These are phyloP conservation scores for Eulemur rubriventer DNA, from an alignment of 2,797 vertebrate species.

Conservation along the genomic window DNA sequence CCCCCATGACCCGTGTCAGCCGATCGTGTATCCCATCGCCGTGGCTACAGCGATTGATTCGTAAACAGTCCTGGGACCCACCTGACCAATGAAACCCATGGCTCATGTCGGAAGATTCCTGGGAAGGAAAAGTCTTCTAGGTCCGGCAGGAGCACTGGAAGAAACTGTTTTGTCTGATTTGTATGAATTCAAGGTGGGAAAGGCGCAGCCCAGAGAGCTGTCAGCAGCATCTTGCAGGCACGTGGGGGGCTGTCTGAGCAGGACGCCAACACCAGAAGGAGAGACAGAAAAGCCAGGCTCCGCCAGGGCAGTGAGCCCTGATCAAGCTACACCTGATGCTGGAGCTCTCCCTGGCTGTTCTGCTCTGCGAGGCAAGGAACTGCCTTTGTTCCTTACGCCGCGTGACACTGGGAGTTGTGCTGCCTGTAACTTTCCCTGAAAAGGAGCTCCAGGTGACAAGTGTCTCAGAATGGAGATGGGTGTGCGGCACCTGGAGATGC, in stretches of 20 bases:
- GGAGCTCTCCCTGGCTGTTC: not conserved
- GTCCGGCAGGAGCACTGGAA: not conserved
- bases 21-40: not conserved
- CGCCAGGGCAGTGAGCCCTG: fast-evolving
- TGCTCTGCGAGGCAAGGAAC: fast-evolving
- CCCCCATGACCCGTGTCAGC: fast-evolving
- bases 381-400: fast-evolving
- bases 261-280: fast-evolving
- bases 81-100: not conserved
- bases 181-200: fast-evolving
- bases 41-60: not conserved
- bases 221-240: too few species aligned
- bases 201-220: too few species aligned
- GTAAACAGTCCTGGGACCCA: fast-evolving
- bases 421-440: not conserved
- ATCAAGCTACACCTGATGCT: fast-evolving
- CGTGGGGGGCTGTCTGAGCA: not conserved
- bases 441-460: fast-evolving
- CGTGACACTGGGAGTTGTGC: fast-evolving
- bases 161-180: not conserved
- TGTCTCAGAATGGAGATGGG: not conserved
- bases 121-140: not conserved
- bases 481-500: fast-evolving
- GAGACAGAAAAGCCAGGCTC: not conserved
- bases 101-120: too few species aligned